phyloP scores from a whole-genome alignment of 2,113 vertebrate species.

The Ahaetulla prasina region DNA sequence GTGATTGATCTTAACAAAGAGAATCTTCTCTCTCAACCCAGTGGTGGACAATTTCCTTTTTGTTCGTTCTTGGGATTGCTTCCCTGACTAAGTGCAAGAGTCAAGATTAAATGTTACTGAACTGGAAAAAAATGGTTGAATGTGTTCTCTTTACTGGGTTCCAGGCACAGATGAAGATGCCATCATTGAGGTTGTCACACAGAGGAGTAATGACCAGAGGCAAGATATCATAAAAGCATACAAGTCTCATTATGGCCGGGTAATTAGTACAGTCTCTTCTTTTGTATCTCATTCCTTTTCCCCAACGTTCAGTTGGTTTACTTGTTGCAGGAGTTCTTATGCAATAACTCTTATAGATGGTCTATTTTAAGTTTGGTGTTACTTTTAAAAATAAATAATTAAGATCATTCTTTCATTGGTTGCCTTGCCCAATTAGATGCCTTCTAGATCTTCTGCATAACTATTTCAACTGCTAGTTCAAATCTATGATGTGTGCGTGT shows the following conservation, averaged over 20 bases:
- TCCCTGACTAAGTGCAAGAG: not conserved
- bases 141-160: conserved; percentile 7
- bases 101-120: not conserved
- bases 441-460: not conserved
- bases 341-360: not conserved
- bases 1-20: not conserved
- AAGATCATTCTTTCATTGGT: not conserved
- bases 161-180: conserved; percentile 88
- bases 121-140: not conserved
- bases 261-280: conserved; percentile 45
- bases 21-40: not conserved
- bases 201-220: conserved; percentile 85
- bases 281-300: not conserved
- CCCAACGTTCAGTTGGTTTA: not conserved
- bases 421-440: not conserved
- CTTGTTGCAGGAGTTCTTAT: not conserved
- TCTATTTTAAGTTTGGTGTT: not conserved
- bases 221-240: conserved; percentile 88
- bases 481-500: not conserved
- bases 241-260: conserved; percentile 92
- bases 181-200: conserved; percentile 85
- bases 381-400: not conserved
- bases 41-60: not conserved
- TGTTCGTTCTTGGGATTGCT: not conserved
- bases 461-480: not conserved